Evolutionary conservation across 2,113 vertebrate species (phyloP), one percentile per base, ranked within the genome.

Genomic region (Ia io): DNA sequence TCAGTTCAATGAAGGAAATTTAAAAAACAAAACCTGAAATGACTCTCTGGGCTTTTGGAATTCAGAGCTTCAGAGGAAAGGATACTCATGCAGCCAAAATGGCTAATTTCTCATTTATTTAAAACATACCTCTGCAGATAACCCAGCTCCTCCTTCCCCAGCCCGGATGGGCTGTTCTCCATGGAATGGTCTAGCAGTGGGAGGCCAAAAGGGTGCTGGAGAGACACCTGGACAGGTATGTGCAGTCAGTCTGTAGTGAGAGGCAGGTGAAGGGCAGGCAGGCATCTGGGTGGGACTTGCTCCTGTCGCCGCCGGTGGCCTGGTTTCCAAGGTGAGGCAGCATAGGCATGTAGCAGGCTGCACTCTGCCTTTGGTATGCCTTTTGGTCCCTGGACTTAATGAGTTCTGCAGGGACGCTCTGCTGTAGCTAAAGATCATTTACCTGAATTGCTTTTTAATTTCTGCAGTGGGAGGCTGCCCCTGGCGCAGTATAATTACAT

Each of bases 381-480:
- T 6, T 97, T 97, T 98, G 97, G 98, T 98, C 97, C 96, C 88
- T 71, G 95, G 91, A 1, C 47, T 98, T 98, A 98, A 98, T 98
- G 97, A 98, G 98, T 98, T 98, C 98, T 98, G 97, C 97, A 97
- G 98, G 98, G 98, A 98, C 91, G 40, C 94, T 96, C 94, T 71
- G 51, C 95, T 79, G 94, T 98, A 98, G 97, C 98, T 98, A 98
- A 98, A 98, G 98, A 98, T 98, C 98, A 98, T 98, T 98, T 98
- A 98, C 98, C 97, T 98, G 98, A 98, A 98, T 98, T 98, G 98
- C 97, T 98, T 98, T 98, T 98, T 98, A 98, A 98, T 98, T 98
- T 98, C 98, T 98, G 97, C 97, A 90, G 63, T 96, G 97, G 97
- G 97, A 98, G 98, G 97, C 98, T 97, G 95, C 97, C 98, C 97